Percentiles rank a stretch among this genome's conserved stretches.
phyloP scores from a whole-genome alignment of 2,113 vertebrate genomes.

The Notarius lentiginosus region DNA sequence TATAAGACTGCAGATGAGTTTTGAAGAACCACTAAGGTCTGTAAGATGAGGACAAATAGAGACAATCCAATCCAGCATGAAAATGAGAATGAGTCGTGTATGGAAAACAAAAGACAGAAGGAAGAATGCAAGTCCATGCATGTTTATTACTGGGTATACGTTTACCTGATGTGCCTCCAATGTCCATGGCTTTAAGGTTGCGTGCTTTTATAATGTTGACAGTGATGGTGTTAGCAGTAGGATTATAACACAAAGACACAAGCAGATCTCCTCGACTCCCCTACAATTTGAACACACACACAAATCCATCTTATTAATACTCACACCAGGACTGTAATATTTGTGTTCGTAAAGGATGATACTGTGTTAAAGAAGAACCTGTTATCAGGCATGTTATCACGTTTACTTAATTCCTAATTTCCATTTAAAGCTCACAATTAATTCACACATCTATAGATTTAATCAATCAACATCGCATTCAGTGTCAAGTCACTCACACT shows the following conservation, averaged over 20 bases:
- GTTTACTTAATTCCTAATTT: neutral
- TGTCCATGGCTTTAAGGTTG: slow-evolving; percentile 99
- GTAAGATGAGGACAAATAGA: neutral
- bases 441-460: neutral
- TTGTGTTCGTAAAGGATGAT: neutral
- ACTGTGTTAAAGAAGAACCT: no score
- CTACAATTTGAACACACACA: slow-evolving; percentile 65
- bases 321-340: slow-evolving; percentile 18
- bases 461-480: neutral
- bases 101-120: neutral
- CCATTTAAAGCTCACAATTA: neutral
- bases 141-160: neutral
- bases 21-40: neutral
- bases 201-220: slow-evolving; percentile 99
- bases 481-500: slow-evolving; percentile 74
- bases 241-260: slow-evolving; percentile 96
- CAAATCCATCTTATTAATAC: slow-evolving; percentile 11
- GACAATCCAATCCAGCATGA: neutral
- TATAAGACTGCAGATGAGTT: neutral
- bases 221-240: slow-evolving; percentile 96
- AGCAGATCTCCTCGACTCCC: slow-evolving; percentile 96
- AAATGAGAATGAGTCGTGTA: neutral
- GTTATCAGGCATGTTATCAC: neutral
- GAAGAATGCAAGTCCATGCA: neutral
- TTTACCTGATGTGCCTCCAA: slow-evolving; percentile 96